Evolutionary conservation across 2,113 vertebrate species (phyloP).

Genomic region (Myrmophylax atrothorax): DNA sequence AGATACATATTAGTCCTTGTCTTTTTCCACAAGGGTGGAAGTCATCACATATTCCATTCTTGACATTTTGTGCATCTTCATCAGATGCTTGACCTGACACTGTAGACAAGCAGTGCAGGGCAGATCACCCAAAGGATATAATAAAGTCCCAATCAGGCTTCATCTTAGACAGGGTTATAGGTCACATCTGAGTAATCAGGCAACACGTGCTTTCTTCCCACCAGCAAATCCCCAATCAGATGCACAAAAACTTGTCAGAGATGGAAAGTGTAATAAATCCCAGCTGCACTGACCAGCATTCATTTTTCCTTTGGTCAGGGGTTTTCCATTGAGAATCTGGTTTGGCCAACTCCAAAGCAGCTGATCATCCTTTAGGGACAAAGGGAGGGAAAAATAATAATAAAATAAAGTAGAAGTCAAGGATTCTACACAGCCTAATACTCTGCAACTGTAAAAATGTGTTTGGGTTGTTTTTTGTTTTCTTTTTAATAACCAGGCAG

Average conservation of each 20-base stretch:
- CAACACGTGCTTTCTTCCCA: background rate
- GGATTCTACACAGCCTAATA: background rate
- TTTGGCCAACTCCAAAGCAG: constrained; percentile 44
- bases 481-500: background rate
- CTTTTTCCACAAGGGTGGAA: background rate
- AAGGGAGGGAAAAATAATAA: too few species aligned
- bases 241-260: background rate
- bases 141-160: background rate
- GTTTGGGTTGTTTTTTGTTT: background rate
- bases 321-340: constrained; percentile 40
- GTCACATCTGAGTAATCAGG: constrained; percentile 6
- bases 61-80: background rate
- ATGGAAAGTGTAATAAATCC: background rate
- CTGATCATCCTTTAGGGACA: constrained; percentile 1
- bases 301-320: background rate
- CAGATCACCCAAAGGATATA: background rate
- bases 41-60: background rate
- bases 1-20: background rate
- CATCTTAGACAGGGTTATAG: background rate
- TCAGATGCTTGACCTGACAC: background rate
- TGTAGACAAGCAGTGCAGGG: background rate
- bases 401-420: background rate
- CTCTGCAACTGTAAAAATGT: background rate
- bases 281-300: constrained; percentile 15
- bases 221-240: background rate